A percentile compares a stretch with the other conserved stretches of the same genome.
These are phyloP conservation scores for Laterallus jamaicensis DNA, from an alignment of 2,113 vertebrate species.

Conservation along the genomic window DNA sequence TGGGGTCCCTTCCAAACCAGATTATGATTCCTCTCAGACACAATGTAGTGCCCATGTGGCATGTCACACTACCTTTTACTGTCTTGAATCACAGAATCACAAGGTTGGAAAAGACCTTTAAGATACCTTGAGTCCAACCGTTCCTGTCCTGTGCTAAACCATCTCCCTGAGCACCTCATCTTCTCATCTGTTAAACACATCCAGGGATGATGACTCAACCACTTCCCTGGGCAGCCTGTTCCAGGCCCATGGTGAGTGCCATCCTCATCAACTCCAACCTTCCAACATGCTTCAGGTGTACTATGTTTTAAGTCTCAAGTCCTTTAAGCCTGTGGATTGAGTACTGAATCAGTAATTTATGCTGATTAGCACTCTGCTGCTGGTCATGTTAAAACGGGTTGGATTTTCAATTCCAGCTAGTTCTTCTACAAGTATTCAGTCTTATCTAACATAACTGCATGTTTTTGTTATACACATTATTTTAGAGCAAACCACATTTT, in stretches of 20 bases:
- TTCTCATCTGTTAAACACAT: no score
- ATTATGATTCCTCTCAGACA: slow-evolving; percentile 13
- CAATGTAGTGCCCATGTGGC: slow-evolving; percentile 43
- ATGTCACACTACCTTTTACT: slow-evolving; percentile 32
- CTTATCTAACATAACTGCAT: not conserved
- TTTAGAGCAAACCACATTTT: not conserved
- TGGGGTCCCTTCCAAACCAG: no score
- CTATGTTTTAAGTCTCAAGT: not conserved
- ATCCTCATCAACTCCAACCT: not conserved
- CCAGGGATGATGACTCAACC: no score
- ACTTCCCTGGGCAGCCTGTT: no score
- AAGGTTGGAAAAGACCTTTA: no score
- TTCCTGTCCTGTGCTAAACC: no score
- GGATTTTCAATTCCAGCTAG: not conserved
- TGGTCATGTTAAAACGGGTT: not conserved
- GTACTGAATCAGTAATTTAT: not conserved
- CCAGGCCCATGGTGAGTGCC: not conserved
- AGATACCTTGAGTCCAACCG: no score
- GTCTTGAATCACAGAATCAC: not conserved
- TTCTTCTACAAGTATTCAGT: not conserved
- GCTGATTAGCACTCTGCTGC: not conserved
- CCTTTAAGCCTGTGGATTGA: not conserved
- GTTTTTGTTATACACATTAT: not conserved
- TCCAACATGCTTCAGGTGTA: not conserved
- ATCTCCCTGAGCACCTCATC: no score